A percentile compares a stretch with the other conserved stretches of the same genome.
phyloP scores from a whole-genome alignment of 2,888 invertebrate genomes.

The Drosophila neonasuta region DNA sequence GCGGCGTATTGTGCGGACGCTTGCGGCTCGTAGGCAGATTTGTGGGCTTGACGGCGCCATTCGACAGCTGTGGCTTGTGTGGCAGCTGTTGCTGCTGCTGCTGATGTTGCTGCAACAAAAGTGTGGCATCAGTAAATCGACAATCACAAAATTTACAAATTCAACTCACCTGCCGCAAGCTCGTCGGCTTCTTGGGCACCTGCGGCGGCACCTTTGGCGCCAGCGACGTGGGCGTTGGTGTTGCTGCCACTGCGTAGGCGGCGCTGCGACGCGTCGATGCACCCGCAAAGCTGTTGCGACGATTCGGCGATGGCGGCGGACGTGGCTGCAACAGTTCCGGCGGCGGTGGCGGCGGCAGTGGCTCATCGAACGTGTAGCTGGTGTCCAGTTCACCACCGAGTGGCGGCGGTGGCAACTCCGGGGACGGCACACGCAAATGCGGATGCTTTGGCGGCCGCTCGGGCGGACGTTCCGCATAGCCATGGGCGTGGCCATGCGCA shows the following conservation, averaged over 20 bases:
- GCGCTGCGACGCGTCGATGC: conserved; percentile 80
- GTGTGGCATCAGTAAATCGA: not conserved
- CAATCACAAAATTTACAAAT: not conserved
- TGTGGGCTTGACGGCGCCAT: conserved; percentile 64
- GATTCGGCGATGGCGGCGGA: conserved; percentile 79
- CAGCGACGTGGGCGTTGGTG: conserved; percentile 48
- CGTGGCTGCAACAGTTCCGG: conserved; percentile 80
- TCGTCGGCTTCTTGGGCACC: conserved; percentile 80
- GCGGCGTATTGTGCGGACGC: conserved; percentile 81
- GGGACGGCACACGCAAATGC: conserved; percentile 83
- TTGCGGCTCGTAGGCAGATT: conserved; percentile 75
- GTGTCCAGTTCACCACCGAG: conserved; percentile 76
- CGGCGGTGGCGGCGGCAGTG: conserved; percentile 82
- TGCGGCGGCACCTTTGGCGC: conserved; percentile 81
- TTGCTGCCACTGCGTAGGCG: conserved; percentile 53
- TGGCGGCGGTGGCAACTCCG: conserved; percentile 82
- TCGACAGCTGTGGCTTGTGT: conserved; percentile 70
- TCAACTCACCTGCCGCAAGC: conserved; percentile 74
- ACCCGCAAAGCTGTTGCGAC: conserved; percentile 82
- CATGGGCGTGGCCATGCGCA: conserved; percentile 4
- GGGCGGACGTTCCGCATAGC: conserved; percentile 85
- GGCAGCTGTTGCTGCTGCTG: conserved; percentile 54
- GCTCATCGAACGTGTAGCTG: conserved; percentile 80
- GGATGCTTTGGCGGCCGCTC: conserved; percentile 91
- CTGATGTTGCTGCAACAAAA: conserved; percentile 25